phyloP scores from a whole-genome alignment of 2,888 invertebrate species.

The Vanessa cardui region DNA sequence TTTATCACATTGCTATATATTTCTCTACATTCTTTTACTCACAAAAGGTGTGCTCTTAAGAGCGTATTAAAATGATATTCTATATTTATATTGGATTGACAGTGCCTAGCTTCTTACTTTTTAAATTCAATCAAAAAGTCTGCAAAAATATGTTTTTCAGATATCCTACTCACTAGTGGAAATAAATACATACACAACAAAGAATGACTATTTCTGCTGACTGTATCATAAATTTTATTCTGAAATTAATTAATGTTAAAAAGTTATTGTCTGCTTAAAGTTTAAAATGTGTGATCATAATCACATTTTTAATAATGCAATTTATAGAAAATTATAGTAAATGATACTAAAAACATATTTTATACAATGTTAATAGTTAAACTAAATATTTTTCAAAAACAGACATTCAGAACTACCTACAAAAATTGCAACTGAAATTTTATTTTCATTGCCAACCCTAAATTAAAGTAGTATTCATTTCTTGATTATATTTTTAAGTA shows the following conservation, averaged over 20 bases:
- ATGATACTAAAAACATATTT: no score
- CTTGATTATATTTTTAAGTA: no score
- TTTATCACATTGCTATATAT: slow-evolving; percentile 47
- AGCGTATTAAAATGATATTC: slow-evolving; percentile 46
- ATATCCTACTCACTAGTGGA: not conserved
- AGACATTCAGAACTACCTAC: no score
- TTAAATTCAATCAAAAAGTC: slow-evolving; percentile 1
- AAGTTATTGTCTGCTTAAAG: slow-evolving; percentile 9
- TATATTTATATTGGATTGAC: slow-evolving; percentile 17
- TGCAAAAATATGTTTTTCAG: slow-evolving; percentile 17
- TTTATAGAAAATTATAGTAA: not conserved
- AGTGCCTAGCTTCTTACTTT: slow-evolving; percentile 8
- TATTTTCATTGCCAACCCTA: no score
- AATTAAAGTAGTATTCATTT: no score
- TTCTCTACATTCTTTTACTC: slow-evolving; percentile 49
- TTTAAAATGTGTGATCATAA: not conserved
- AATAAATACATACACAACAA: slow-evolving; percentile 4
- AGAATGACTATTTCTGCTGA: not conserved
- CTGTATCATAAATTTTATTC: not conserved
- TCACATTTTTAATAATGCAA: not conserved
- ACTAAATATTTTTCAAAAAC: no score
- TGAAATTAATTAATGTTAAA: not conserved
- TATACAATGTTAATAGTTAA: no score
- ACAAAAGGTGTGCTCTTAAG: slow-evolving; percentile 67
- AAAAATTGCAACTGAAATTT: no score